Percentiles rank a stretch among this genome's conserved stretches.
These are phyloP conservation scores for Drosophila subquinaria DNA, from an alignment of 2,888 invertebrate species.

Conservation along the genomic window DNA sequence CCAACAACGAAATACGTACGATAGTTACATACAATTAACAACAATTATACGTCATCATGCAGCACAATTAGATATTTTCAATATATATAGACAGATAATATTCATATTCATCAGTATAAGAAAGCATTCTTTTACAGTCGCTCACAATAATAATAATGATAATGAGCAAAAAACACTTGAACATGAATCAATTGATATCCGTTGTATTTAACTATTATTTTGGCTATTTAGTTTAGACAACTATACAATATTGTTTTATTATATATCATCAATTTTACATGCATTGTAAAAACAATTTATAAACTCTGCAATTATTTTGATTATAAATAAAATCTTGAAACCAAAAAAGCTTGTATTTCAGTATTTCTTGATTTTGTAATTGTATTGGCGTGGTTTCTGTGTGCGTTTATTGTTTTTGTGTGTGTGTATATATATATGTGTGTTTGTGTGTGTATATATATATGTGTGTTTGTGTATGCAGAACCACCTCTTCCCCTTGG, in stretches of 20 bases:
- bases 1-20: constrained; percentile 37
- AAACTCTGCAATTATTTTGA: constrained; percentile 6
- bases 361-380: not conserved
- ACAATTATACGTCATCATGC: constrained; percentile 55
- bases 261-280: constrained; percentile 26
- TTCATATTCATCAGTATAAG: constrained; percentile 18
- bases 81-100: constrained; percentile 19
- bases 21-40: constrained; percentile 52
- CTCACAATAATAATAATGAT: constrained; percentile 22
- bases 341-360: constrained; percentile 25
- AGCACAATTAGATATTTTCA: constrained; percentile 40
- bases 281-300: constrained; percentile 27
- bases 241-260: constrained; percentile 19
- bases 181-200: constrained; percentile 24
- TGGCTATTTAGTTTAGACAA: constrained; percentile 32
- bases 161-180: constrained; percentile 41
- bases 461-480: constrained; percentile 18
- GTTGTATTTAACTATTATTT: constrained; percentile 26
- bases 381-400: not conserved
- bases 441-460: constrained; percentile 11
- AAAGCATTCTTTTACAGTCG: constrained; percentile 17
- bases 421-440: constrained; percentile 9
- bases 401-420: constrained; percentile 14
- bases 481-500: constrained; percentile 5
- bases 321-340: constrained; percentile 27